Evolutionary conservation across 2,797 vertebrate species (phyloP).

Genomic region (Myiotriccus ornatus): DNA sequence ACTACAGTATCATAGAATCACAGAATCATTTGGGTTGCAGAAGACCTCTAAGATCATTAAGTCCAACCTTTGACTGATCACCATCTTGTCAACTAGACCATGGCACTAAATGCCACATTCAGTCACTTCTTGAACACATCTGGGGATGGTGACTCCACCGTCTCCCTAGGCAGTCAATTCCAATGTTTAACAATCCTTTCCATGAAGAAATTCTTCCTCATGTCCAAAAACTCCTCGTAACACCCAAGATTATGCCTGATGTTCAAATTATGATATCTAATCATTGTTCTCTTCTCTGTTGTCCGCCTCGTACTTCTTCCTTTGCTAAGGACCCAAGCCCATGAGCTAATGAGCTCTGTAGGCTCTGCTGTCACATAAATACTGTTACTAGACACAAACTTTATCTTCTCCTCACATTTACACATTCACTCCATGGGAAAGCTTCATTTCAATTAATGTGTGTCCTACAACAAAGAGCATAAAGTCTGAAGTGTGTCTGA

Average conservation of each 20-base stretch:
- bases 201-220: background rate
- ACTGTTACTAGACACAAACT: background rate
- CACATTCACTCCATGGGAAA: background rate
- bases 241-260: background rate
- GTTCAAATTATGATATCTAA: background rate
- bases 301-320: background rate
- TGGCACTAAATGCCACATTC: background rate
- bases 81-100: background rate
- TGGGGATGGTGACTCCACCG: background rate
- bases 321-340: background rate
- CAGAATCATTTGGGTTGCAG: background rate
- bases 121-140: fast-evolving
- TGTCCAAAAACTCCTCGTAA: background rate
- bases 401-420: background rate
- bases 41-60: background rate
- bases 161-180: background rate
- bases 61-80: background rate
- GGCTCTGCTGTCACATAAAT: background rate
- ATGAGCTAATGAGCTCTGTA: background rate
- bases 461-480: background rate
- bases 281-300: background rate
- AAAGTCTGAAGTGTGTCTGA: background rate
- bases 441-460: background rate
- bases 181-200: background rate
- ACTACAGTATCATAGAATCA: background rate